These are phyloP conservation scores for Drosophila auraria DNA, from an alignment of 1,140 invertebrate species.

Conservation along the genomic window DNA sequence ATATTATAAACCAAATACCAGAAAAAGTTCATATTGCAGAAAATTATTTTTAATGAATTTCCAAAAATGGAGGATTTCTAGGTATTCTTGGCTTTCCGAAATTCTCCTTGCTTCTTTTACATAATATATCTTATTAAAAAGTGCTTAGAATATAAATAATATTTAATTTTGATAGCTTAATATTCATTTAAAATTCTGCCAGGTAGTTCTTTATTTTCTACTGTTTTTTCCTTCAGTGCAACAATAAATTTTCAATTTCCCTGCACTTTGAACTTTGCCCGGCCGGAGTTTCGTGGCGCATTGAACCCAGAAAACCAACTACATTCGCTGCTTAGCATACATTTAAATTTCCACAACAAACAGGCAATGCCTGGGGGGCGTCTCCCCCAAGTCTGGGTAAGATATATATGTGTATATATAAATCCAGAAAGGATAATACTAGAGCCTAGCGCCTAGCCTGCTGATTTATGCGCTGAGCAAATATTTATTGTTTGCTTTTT, in stretches of 20 bases:
- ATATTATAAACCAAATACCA: too few species aligned
- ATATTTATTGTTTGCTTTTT: constrained; percentile 66
- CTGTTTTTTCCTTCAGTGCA: constrained; percentile 5
- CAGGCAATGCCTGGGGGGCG: constrained; percentile 55
- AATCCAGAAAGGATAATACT: constrained; percentile 64
- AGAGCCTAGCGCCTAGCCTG: constrained; percentile 66
- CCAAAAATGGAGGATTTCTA: too few species aligned
- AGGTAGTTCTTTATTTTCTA: neutral
- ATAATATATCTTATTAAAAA: too few species aligned
- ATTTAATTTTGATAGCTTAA: neutral
- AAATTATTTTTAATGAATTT: too few species aligned
- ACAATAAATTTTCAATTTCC: constrained; percentile 50
- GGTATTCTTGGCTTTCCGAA: too few species aligned
- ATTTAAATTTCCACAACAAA: constrained; percentile 76
- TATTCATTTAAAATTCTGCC: neutral
- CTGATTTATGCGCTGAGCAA: constrained; percentile 73
- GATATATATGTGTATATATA: constrained; percentile 25
- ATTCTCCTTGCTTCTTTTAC: too few species aligned
- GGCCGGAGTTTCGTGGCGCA: constrained; percentile 16
- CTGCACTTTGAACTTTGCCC: constrained; percentile 43
- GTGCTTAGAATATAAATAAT: too few species aligned
- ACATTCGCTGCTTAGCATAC: constrained; percentile 62
- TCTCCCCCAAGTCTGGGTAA: constrained; percentile 24
- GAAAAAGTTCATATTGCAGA: too few species aligned
- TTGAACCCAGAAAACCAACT: constrained; percentile 30